Evolutionary conservation across 1,140 invertebrate species (phyloP).

Genomic region (Lerema accius): DNA sequence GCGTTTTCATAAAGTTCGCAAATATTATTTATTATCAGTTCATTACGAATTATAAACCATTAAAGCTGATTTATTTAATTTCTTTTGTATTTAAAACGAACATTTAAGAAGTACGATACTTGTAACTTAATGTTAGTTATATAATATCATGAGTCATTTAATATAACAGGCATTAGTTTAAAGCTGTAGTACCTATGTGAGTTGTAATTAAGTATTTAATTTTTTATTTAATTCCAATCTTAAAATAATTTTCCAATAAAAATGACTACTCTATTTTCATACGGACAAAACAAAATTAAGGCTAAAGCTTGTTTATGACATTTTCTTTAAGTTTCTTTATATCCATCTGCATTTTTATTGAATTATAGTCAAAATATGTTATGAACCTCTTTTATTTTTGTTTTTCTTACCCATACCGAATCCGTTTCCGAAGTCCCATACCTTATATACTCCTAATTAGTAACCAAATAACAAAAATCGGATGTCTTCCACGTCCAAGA

Average conservation of each 20-base stretch:
- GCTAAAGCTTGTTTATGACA: conserved; percentile 78
- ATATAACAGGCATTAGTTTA: conserved; percentile 77
- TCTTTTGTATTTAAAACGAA: conserved; percentile 77
- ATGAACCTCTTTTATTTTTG: conserved; percentile 69
- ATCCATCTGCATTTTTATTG: conserved; percentile 82
- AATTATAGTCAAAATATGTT: conserved; percentile 83
- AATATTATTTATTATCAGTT: conserved; percentile 82
- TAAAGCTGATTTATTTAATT: conserved; percentile 81
- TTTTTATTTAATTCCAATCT: conserved; percentile 77
- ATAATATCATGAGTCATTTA: conserved; percentile 79
- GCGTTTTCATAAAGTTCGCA: conserved; percentile 76
- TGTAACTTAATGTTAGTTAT: conserved; percentile 75
- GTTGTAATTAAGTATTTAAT: conserved; percentile 81
- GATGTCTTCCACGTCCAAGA: no score
- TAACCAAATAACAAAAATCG: no score
- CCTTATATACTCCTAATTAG: no score
- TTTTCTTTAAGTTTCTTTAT: conserved; percentile 81
- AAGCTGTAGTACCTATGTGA: conserved; percentile 75
- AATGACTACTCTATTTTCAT: conserved; percentile 72
- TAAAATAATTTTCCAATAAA: conserved; percentile 76
- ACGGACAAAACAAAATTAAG: conserved; percentile 72
- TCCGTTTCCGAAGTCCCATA: conserved; percentile 2
- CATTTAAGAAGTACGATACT: conserved; percentile 70
- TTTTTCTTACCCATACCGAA: conserved; percentile 42
- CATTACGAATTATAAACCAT: conserved; percentile 79